Percentiles rank a stretch among this genome's conserved stretches.
Conservation (phyloP, 2,113 vertebrate genomes). For the Mustela lutreola region DNA sequence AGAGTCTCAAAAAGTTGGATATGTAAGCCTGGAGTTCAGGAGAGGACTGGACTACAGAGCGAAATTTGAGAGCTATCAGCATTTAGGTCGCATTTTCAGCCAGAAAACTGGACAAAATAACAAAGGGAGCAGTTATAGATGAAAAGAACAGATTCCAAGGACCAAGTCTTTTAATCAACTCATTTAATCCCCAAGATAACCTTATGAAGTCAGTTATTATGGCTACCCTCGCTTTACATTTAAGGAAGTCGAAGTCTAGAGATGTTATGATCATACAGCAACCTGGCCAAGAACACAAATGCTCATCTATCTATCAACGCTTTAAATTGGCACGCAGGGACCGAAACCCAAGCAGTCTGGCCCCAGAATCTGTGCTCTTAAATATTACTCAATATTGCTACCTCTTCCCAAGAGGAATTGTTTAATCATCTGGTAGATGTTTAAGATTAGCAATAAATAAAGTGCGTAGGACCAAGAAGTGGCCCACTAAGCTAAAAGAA, state of each 20-base stretch:
- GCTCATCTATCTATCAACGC: neutral
- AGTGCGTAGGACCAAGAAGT: neutral
- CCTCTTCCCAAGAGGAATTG: neutral
- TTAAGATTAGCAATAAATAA: constrained; percentile 18
- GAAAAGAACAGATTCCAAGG: neutral
- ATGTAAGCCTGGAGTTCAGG: neutral
- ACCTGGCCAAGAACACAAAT: neutral
- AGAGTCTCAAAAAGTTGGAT: constrained; percentile 11
- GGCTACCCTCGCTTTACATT: neutral
- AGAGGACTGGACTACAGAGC: neutral
- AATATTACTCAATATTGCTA: neutral
- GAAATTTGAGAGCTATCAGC: neutral
- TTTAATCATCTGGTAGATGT: neutral
- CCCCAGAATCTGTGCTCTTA: neutral
- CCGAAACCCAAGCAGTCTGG: neutral
- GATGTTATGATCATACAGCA: neutral
- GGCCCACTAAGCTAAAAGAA: neutral
- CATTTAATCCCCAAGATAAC: neutral
- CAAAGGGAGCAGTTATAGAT: neutral
- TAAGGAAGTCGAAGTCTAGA: neutral
- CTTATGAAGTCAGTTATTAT: neutral
- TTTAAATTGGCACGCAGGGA: neutral
- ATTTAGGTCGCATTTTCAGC: neutral
- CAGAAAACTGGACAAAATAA: neutral
- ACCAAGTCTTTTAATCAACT: neutral